Evolutionary conservation across 2,797 vertebrate genomes (phyloP).

Genomic region (Sciaenops ocellatus): DNA sequence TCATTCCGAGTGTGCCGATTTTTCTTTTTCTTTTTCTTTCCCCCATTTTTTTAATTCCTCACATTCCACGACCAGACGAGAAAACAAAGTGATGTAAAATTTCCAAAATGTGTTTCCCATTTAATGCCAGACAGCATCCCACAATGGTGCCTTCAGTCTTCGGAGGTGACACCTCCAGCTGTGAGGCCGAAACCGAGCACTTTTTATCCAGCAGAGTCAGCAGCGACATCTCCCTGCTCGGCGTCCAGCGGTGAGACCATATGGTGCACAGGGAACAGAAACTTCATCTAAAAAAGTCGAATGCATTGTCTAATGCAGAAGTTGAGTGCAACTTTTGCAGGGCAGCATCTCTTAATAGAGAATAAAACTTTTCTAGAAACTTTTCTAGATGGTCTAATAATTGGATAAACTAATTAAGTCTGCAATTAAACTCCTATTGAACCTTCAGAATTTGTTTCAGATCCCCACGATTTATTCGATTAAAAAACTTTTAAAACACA

Average conservation of each 20-base stretch:
- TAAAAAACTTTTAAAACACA: constrained; percentile 21
- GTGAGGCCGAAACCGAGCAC: constrained; percentile 74
- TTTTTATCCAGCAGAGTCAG: constrained; percentile 74
- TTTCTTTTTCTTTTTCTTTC: constrained; percentile 56
- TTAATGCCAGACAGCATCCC: constrained; percentile 76
- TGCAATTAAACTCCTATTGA: constrained; percentile 22
- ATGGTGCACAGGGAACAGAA: constrained; percentile 56
- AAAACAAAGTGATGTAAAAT: constrained; percentile 78
- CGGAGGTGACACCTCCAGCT: constrained; percentile 85
- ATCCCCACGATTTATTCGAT: not conserved
- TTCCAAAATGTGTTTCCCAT: constrained; percentile 92
- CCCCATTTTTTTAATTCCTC: constrained; percentile 66
- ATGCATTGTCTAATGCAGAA: constrained; percentile 16
- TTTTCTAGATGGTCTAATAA: constrained; percentile 23
- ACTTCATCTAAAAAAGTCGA: constrained; percentile 30
- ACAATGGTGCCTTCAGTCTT: constrained; percentile 70
- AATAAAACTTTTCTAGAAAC: constrained; percentile 27
- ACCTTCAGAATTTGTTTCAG: not conserved
- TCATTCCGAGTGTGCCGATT: constrained; percentile 62
- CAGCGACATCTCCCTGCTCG: constrained; percentile 63
- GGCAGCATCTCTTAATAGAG: not conserved
- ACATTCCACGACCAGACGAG: constrained; percentile 81
- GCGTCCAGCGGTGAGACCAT: constrained; percentile 73
- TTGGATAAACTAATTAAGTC: constrained; percentile 36
- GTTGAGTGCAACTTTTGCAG: constrained; percentile 20